phyloP scores from a whole-genome alignment of 2,888 invertebrate species.

The Bombyx huttoni region DNA sequence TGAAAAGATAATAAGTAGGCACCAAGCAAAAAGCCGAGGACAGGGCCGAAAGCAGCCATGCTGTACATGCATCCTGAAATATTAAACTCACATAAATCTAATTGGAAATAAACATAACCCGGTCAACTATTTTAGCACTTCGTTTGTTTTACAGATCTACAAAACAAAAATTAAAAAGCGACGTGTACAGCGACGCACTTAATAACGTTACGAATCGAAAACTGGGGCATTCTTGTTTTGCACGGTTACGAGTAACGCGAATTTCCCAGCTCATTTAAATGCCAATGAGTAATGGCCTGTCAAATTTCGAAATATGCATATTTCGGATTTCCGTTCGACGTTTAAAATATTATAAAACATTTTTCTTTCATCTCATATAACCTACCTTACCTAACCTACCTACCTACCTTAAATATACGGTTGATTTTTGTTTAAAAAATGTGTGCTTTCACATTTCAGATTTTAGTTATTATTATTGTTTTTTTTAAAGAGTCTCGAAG shows the following conservation, averaged over 20 bases:
- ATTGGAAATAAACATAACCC: conserved; percentile 2
- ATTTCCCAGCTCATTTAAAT: conserved; percentile 29
- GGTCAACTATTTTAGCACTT: conserved; percentile 6
- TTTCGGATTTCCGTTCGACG: not conserved
- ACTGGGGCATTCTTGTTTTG: conserved; percentile 49
- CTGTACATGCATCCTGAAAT: conserved; percentile 91
- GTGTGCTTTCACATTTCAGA: too few species aligned
- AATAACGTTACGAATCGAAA: conserved; percentile 11
- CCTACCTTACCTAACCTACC: too few species aligned
- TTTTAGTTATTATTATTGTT: too few species aligned
- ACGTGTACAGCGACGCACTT: not conserved
- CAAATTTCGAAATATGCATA: not conserved
- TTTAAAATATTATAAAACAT: not conserved
- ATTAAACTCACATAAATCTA: not conserved
- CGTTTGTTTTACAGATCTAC: not conserved
- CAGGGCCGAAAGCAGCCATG: conserved; percentile 97
- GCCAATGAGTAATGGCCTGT: conserved; percentile 23
- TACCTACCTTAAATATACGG: too few species aligned
- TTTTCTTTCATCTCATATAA: too few species aligned
- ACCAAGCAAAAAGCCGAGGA: conserved; percentile 91
- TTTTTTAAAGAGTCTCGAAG: too few species aligned
- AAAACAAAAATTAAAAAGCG: not conserved
- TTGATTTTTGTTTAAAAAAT: too few species aligned
- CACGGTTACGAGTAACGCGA: conserved; percentile 30
- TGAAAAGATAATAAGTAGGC: conserved; percentile 93